Evolutionary conservation across 2,888 invertebrate species (phyloP).

Genomic region (Meliscaeva auricollis): DNA sequence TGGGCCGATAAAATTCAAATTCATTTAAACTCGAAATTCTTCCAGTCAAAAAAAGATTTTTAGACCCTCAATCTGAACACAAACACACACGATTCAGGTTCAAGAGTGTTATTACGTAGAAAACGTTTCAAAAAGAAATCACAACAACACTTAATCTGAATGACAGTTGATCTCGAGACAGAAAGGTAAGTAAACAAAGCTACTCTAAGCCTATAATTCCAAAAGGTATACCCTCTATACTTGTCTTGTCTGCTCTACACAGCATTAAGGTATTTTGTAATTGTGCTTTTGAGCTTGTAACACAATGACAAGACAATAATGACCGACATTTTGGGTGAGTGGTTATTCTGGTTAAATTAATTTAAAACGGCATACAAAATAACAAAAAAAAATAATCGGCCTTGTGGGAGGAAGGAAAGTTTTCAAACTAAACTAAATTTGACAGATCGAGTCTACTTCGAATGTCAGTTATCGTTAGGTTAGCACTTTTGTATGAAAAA

Average conservation of each 20-base stretch:
- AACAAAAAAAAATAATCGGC: slow-evolving; percentile 13
- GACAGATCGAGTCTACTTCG: slow-evolving; percentile 41
- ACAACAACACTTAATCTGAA: slow-evolving; percentile 57
- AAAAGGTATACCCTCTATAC: slow-evolving; percentile 13
- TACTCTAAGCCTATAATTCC: slow-evolving; percentile 63
- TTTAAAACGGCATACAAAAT: background rate
- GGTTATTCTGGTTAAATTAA: slow-evolving; percentile 40
- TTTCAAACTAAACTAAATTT: slow-evolving; percentile 8
- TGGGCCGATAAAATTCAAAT: slow-evolving; percentile 45
- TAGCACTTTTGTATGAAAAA: slow-evolving; percentile 1
- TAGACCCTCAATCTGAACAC: background rate
- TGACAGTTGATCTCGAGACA: slow-evolving; percentile 52
- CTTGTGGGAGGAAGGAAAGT: slow-evolving; percentile 51
- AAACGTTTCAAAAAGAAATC: slow-evolving; percentile 57
- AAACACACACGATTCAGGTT: background rate
- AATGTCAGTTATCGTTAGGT: slow-evolving; percentile 17
- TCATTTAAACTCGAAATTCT: background rate
- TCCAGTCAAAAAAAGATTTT: background rate
- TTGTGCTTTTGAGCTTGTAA: slow-evolving; percentile 38
- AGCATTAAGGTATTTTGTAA: slow-evolving; percentile 53
- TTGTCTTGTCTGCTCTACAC: background rate
- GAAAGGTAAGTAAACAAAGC: slow-evolving; percentile 52
- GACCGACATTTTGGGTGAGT: slow-evolving; percentile 57
- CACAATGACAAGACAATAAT: slow-evolving; percentile 61
- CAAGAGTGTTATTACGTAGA: slow-evolving; percentile 59